Percentiles rank a stretch among this genome's conserved stretches.
Evolutionary conservation across 1,140 invertebrate species (phyloP).

Genomic region (Zaprionus ghesquierei): DNA sequence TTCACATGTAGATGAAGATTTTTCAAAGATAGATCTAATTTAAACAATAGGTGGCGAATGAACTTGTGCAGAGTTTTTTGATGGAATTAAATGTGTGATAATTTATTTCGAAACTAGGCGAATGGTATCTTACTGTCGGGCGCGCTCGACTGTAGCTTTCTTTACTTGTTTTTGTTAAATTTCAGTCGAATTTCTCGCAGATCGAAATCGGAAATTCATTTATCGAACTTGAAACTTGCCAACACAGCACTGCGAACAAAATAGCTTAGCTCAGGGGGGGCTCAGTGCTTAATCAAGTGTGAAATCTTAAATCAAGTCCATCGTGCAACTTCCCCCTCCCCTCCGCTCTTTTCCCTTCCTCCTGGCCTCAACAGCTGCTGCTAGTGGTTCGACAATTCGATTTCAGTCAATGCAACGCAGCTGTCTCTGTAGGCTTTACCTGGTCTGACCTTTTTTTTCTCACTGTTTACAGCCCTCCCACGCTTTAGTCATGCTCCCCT

Average conservation of each 20-base stretch:
- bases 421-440: conserved; percentile 53
- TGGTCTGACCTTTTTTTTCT: conserved; percentile 62
- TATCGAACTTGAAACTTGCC: conserved; percentile 51
- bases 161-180: too few species aligned
- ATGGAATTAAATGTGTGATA: too few species aligned
- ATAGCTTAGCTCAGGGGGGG: neutral
- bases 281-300: conserved; percentile 68
- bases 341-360: neutral
- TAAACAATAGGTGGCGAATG: too few species aligned
- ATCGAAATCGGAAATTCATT: neutral
- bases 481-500: conserved; percentile 29
- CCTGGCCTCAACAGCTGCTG: conserved; percentile 40
- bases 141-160: too few species aligned
- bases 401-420: conserved; percentile 60
- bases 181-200: neutral
- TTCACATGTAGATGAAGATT: too few species aligned
- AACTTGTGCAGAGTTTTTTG: too few species aligned
- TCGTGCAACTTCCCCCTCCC: neutral
- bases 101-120: too few species aligned
- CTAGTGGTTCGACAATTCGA: conserved; percentile 35
- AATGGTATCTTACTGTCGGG: too few species aligned
- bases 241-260: conserved; percentile 17
- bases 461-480: conserved; percentile 53
- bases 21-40: too few species aligned
- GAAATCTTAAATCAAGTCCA: conserved; percentile 71